phyloP scores from a whole-genome alignment of 2,888 invertebrate species.

The Amorpha juglandis region DNA sequence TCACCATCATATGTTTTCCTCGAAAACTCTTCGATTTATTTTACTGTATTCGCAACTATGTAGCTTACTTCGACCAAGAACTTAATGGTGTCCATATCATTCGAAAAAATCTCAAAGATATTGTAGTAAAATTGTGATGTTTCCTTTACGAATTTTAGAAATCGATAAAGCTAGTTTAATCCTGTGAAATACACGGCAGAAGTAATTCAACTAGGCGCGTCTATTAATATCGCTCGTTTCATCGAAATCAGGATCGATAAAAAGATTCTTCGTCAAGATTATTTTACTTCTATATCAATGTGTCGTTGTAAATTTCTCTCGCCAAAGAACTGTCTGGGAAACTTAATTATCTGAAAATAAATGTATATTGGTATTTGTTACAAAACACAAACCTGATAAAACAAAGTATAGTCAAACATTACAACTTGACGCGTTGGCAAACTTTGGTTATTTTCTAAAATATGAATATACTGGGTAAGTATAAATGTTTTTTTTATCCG shows the following conservation, averaged over 20 bases:
- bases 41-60: neutral
- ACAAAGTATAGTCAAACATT: neutral
- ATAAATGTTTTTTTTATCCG: too few species aligned
- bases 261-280: neutral
- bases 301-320: conserved; percentile 55
- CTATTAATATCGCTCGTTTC: too few species aligned
- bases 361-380: conserved; percentile 3
- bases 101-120: too few species aligned
- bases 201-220: too few species aligned
- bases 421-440: too few species aligned
- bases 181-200: too few species aligned
- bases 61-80: too few species aligned
- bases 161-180: too few species aligned
- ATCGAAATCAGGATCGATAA: too few species aligned
- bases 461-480: too few species aligned
- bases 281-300: conserved; percentile 46
- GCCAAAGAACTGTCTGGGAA: conserved; percentile 52
- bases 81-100: too few species aligned
- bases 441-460: too few species aligned
- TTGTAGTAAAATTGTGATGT: neutral
- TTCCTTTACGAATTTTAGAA: neutral
- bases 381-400: neutral
- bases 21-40: neutral
- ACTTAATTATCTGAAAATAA: conserved; percentile 58
- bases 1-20: neutral